Evolutionary conservation across 2,888 invertebrate genomes (phyloP), one percentile per base, ranked within the genome.

Genomic region (Plebejus argus): DNA sequence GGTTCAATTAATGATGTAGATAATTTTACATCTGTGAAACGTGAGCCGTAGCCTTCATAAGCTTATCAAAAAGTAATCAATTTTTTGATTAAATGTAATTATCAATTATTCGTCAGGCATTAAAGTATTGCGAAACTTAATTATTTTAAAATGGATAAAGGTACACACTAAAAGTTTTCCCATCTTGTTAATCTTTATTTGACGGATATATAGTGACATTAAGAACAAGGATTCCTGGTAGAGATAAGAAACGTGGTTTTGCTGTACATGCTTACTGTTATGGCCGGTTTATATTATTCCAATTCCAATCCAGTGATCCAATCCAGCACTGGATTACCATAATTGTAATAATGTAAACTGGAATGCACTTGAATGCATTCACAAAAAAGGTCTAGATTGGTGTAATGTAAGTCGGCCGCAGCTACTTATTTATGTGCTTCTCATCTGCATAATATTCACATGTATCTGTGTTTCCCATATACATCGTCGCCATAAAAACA

Each of bases 401-500:
- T 3, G 45, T 45, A 45, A 8, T 45, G 45, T 45, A 12, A 10
- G 3, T 45, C 10, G 10, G 45, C 45, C 10, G 45, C 10, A 45
- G 10, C 10, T 61, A 12, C 12, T 18, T 28, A 4, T 5, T 15
- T 18, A 3, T 61, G 28, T 28, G 10, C 66, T 15, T 12, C 0
- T 18, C 5, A 28, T 66, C 15, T 66, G 61, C 61, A 12, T 23
- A 66, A 23, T 58, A 7, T 20, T 23, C 20, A 66, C 23, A 28
- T 28, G 61, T 12, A 66, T 66, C 23, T 66, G 61, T 15, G 66
- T 66, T 28, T 66, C 28, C 66, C 66, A 66, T 20, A 66, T 33
- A 28, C 28, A 66, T 33, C 33, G 28, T 15, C 66, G 15, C 66
- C 66, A 18, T 66, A 28, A 66, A 66, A 66, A 61, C 3, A 61